These are phyloP conservation scores for Platorchestia sp. DNA, from an alignment of 1,140 invertebrate species.

Conservation along the genomic window DNA sequence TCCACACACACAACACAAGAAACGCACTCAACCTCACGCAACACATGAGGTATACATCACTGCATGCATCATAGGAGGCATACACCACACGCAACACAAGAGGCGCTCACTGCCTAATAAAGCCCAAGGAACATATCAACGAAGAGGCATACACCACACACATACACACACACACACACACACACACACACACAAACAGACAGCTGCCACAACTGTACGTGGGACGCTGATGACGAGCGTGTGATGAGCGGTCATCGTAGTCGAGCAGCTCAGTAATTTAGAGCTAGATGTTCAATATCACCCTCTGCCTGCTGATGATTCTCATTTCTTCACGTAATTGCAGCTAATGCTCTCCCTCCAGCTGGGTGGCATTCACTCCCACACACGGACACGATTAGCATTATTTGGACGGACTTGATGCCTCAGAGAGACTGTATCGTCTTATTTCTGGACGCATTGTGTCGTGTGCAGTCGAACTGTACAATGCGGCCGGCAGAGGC, in stretches of 20 bases:
- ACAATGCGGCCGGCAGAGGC: background rate
- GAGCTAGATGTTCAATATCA: conserved; percentile 9
- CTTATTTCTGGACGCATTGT: background rate
- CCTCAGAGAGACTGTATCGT: background rate
- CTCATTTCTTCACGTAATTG: conserved; percentile 15
- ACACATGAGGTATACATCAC: background rate
- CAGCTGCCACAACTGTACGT: background rate
- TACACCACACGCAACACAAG: background rate
- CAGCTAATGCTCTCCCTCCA: background rate
- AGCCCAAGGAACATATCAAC: background rate
- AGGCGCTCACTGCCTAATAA: background rate
- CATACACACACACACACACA: background rate
- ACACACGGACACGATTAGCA: conserved; percentile 34
- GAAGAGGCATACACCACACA: background rate
- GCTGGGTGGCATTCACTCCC: conserved; percentile 2
- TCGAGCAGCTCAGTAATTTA: background rate
- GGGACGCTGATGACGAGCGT: background rate
- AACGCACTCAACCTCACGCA: background rate
- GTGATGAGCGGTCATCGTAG: background rate
- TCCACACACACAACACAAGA: background rate
- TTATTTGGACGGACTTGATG: conserved; percentile 5
- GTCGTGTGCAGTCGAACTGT: background rate
- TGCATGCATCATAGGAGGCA: background rate
- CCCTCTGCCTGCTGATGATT: background rate
- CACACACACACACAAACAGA: background rate